Percentiles rank a stretch among this genome's conserved stretches.
Conservation (phyloP, 2,113 vertebrate genomes). For the Rhabdomys dilectus region DNA sequence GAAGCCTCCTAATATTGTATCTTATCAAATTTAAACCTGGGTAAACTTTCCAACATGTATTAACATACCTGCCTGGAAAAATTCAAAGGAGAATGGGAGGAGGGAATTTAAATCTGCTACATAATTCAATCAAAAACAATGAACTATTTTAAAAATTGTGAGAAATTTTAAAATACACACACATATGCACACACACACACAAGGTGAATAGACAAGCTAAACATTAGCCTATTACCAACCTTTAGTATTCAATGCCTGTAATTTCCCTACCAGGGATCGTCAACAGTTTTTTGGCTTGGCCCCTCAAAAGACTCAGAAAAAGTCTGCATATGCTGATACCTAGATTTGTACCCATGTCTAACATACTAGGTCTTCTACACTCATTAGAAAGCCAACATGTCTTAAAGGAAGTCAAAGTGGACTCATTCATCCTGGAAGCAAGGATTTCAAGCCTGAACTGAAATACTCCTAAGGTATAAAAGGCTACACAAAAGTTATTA, state of each 20-base stretch:
- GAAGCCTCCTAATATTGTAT: constrained; percentile 22
- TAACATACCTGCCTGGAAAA: not conserved
- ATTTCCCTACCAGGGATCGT: constrained; percentile 64
- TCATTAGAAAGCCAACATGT: not conserved
- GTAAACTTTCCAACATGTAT: not conserved
- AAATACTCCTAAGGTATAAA: constrained; percentile 33
- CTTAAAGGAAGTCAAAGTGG: constrained; percentile 12
- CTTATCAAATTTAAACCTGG: not conserved
- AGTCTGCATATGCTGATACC: not conserved
- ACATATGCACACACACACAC: not conserved
- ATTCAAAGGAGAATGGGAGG: not conserved
- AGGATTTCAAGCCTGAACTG: not conserved
- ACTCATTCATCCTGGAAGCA: constrained; percentile 6
- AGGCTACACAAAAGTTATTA: constrained; percentile 17
- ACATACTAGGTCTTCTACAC: not conserved
- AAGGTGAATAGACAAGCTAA: constrained; percentile 31
- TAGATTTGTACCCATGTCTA: not conserved
- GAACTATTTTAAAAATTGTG: constrained; percentile 44
- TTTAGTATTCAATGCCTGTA: constrained; percentile 37
- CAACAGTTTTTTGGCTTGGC: not conserved
- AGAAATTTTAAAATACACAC: not conserved
- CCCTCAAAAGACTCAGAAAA: constrained; percentile 31
- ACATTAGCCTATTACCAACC: not conserved
- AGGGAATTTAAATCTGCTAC: constrained; percentile 7
- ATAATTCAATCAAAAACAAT: constrained; percentile 56